Evolutionary conservation across 1,140 invertebrate species (phyloP), one percentile per base, ranked within the genome.

Genomic region (Meteorus sp.): DNA sequence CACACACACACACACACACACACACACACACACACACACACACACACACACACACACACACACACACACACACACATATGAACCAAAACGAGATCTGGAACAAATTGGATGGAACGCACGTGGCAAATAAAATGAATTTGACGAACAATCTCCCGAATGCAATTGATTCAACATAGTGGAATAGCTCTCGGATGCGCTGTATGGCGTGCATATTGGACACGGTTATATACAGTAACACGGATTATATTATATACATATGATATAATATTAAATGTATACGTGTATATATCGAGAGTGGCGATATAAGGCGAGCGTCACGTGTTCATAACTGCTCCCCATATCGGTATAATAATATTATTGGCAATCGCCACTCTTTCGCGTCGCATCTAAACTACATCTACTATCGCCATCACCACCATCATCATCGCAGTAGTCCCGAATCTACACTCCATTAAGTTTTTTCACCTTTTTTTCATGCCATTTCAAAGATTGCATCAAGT

Each of bases 341-440:
- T 39, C 13, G 35, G 13, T 39, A 39, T 39, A 39, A 39, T 39
- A 39, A 39, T 39, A 39, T 39, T 39, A 39, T 39, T 39, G 35
- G 35, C 35, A 7, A 39, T 39, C 35, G 35, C 35, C 35, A 39
- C 35, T 39, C 35, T 39, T 39, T 39, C 8, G 35, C n/a, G n/a
- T n/a, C n/a, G n/a, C n/a, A n/a, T n/a, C n/a, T n/a, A n/a, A n/a
- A n/a, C n/a, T n/a, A n/a, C n/a, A n/a, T n/a, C n/a, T n/a, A n/a
- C n/a, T n/a, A n/a, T n/a, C n/a, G n/a, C n/a, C n/a, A n/a, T n/a
- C n/a, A n/a, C n/a, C n/a, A n/a, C n/a, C n/a, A n/a, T n/a, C n/a
- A n/a, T n/a, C n/a, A n/a, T n/a, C n/a, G n/a, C n/a, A n/a, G n/a
- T n/a, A n/a, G n/a, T n/a, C n/a, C n/a, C n/a, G n/a, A n/a, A n/a